These are phyloP conservation scores for Drosophila siamana DNA, from an alignment of 2,888 invertebrate species.

Conservation along the genomic window DNA sequence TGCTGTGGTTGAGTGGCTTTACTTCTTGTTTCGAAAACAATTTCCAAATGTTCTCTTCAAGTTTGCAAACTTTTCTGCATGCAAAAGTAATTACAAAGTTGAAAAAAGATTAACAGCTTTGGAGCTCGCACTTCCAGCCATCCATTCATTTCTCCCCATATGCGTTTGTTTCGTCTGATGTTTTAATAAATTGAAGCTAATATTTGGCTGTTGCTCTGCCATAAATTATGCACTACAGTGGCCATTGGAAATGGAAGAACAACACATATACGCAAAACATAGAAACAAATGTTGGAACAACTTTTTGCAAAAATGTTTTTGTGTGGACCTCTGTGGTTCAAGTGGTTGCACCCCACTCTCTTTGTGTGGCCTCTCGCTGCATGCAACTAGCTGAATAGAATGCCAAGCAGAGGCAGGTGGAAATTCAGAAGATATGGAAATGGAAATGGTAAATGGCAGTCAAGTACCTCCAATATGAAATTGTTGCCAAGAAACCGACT, in stretches of 20 bases:
- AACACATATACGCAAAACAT: no score
- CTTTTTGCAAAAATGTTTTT: conserved; percentile 55
- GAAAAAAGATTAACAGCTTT: conserved; percentile 81
- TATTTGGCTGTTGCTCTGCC: conserved; percentile 50
- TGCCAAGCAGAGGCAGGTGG: conserved; percentile 22
- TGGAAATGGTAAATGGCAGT: conserved; percentile 28
- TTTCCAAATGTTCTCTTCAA: conserved; percentile 55
- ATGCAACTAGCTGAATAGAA: conserved; percentile 40
- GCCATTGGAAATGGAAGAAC: conserved; percentile 20
- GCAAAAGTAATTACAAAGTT: conserved; percentile 84
- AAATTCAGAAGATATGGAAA: conserved; percentile 45
- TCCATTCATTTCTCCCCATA: not conserved
- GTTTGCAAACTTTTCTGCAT: conserved; percentile 61
- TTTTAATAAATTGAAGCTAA: conserved; percentile 64
- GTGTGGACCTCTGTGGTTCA: conserved; percentile 64
- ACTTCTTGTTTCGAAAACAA: conserved; percentile 55
- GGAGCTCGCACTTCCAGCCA: conserved; percentile 20
- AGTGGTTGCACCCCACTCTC: conserved; percentile 38
- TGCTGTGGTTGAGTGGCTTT: conserved; percentile 45
- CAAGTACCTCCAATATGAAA: conserved; percentile 57
- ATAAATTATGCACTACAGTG: conserved; percentile 53
- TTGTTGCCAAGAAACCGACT: conserved; percentile 73
- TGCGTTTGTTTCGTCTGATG: conserved; percentile 24
- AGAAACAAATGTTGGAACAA: conserved; percentile 21
- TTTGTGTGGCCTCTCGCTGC: conserved; percentile 31